Percentiles rank a stretch among this genome's conserved stretches.
Evolutionary conservation across 2,113 vertebrate species (phyloP).

Genomic region (Excalfactoria chinensis): DNA sequence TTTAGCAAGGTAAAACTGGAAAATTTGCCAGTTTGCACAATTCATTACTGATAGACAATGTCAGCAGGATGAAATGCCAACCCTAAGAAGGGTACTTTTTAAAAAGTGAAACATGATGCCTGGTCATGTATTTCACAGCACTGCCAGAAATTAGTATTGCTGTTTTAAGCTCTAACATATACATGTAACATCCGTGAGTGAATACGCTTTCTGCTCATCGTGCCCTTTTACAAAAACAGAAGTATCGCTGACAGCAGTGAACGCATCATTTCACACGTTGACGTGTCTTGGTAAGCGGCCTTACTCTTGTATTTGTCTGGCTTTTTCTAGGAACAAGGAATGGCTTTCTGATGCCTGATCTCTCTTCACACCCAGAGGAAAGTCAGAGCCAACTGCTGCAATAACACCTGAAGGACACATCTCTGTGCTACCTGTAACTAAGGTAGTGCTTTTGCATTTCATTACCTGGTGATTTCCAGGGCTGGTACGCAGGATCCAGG

Average conservation of each 20-base stretch:
- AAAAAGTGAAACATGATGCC: not conserved
- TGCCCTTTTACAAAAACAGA: not conserved
- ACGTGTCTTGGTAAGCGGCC: not conserved
- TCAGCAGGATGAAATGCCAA: not conserved
- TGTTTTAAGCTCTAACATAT: not conserved
- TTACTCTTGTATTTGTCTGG: rapidly evolving
- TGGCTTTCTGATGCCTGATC: not conserved
- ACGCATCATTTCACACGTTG: rapidly evolving
- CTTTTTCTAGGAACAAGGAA: not conserved
- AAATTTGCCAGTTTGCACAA: not conserved
- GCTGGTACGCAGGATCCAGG: conserved; percentile 95
- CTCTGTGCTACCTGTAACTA: not conserved
- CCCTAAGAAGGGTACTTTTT: not conserved
- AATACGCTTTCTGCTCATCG: not conserved
- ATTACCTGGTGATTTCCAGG: conserved; percentile 94
- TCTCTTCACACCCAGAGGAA: not conserved
- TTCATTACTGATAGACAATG: not conserved
- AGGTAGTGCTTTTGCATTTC: not conserved
- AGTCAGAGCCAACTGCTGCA: not conserved
- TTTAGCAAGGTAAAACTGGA: not conserved
- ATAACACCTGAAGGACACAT: not conserved
- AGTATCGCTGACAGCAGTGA: conserved; percentile 34
- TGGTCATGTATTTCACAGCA: not conserved
- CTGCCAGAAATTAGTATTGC: not conserved
- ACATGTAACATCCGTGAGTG: rapidly evolving